These are phyloP conservation scores for Athalia cordata DNA, from an alignment of 2,888 invertebrate genomes.

Conservation along the genomic window DNA sequence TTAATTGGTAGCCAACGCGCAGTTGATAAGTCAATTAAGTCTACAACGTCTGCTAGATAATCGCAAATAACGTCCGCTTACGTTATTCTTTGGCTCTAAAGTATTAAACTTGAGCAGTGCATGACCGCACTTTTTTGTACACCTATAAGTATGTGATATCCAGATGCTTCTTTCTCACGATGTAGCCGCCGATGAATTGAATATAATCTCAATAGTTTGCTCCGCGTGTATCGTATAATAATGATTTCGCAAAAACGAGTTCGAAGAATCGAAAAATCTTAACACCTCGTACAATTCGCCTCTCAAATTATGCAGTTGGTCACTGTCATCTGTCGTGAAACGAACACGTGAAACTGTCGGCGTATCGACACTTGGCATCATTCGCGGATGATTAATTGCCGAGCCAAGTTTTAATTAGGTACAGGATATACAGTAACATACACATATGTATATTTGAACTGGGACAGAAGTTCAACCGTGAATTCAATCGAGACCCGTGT, in stretches of 20 bases:
- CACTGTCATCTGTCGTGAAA: conserved; percentile 35
- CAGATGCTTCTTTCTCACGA: not conserved
- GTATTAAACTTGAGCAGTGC: not conserved
- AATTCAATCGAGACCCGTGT: conserved; percentile 28
- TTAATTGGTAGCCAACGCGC: conserved; percentile 19
- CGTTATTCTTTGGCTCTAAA: not conserved
- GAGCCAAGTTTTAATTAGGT: conserved; percentile 11
- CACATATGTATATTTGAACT: not conserved
- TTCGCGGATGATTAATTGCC: conserved; percentile 29
- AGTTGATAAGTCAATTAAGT: conserved; percentile 26
- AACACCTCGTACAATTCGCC: conserved; percentile 21
- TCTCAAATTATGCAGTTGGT: not conserved
- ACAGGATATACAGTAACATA: conserved; percentile 6
- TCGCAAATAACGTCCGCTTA: conserved; percentile 27
- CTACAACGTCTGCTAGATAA: conserved; percentile 6
- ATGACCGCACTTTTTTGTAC: not conserved
- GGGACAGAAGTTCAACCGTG: conserved; percentile 9
- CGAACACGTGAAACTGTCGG: conserved; percentile 34
- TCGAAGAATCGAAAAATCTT: conserved; percentile 8
- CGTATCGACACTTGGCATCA: conserved; percentile 31
- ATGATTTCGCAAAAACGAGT: conserved; percentile 1
- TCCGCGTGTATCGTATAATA: not conserved
- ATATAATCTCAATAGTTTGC: conserved; percentile 1
- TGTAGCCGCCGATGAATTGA: not conserved
- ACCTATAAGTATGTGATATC: not conserved